phyloP scores from a whole-genome alignment of 2,797 vertebrate species.

The Onychomys leucogaster region DNA sequence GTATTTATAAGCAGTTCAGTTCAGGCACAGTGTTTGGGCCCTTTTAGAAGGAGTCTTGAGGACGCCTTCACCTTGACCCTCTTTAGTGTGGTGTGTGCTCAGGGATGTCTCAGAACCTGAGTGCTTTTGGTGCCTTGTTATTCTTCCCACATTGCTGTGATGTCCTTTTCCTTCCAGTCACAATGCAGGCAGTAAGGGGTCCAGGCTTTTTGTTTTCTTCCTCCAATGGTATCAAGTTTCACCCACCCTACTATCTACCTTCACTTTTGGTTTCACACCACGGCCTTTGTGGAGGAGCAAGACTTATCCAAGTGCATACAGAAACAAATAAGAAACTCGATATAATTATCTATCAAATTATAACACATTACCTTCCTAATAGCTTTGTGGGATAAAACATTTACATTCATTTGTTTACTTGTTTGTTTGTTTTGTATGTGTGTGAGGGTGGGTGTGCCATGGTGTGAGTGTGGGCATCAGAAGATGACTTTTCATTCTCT shows the following conservation, averaged over 20 bases:
- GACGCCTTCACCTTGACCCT: not conserved
- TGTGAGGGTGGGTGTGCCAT: not conserved
- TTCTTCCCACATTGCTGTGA: not conserved
- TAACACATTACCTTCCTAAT: not conserved
- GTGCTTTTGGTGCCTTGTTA: fast-evolving
- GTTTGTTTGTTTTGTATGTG: not conserved
- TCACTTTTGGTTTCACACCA: not conserved
- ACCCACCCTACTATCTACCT: not conserved
- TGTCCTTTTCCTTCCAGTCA: not conserved
- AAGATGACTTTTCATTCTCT: not conserved
- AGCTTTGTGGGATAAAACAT: not conserved
- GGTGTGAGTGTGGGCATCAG: not conserved
- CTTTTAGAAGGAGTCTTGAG: not conserved
- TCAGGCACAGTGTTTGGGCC: not conserved
- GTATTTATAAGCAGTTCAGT: not conserved
- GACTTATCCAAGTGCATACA: not conserved
- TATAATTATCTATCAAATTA: not conserved
- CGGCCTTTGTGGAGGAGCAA: not conserved
- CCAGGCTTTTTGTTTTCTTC: not conserved
- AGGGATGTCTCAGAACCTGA: not conserved
- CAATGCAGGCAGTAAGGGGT: not conserved
- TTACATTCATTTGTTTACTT: not conserved
- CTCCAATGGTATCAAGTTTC: not conserved
- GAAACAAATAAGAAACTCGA: not conserved
- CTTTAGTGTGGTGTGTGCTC: not conserved